phyloP scores from a whole-genome alignment of 64 coral and sea anemone genomes.

The Actinia tenebrosa region DNA sequence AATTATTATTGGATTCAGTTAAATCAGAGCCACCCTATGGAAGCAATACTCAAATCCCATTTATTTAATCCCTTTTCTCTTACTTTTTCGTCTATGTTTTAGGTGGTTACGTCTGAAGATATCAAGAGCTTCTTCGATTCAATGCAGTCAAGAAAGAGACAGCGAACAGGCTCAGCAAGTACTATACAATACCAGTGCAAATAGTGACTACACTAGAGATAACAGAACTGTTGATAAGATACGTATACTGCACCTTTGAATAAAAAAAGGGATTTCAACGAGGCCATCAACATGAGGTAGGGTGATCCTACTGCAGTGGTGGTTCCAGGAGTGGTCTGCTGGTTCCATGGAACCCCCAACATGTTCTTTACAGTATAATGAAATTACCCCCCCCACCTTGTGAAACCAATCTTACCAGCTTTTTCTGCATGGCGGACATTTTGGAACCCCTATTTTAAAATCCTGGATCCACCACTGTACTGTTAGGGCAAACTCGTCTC shows the following conservation, averaged over 20 bases:
- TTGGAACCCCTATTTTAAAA: too few relatives aligned
- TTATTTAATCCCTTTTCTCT: background rate
- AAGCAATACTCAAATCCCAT: background rate
- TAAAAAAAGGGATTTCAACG: too few relatives aligned
- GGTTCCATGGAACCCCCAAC: too few relatives aligned
- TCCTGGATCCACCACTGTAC: too few relatives aligned
- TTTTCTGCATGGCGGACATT: too few relatives aligned
- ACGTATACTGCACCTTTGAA: background rate
- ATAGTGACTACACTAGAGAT: background rate
- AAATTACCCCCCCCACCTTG: too few relatives aligned
- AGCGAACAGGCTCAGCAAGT: conserved; percentile 37
- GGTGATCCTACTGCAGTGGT: too few relatives aligned
- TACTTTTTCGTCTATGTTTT: background rate
- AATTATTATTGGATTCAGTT: background rate
- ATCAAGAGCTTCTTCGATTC: conserved; percentile 59
- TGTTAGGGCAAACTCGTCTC: too few relatives aligned
- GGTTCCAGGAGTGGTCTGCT: too few relatives aligned
- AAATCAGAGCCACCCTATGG: background rate
- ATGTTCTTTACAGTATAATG: too few relatives aligned
- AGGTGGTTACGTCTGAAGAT: conserved; percentile 58
- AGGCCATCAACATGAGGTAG: too few relatives aligned
- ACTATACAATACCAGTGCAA: conserved; percentile 45
- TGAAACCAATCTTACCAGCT: too few relatives aligned
- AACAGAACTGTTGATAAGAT: background rate
- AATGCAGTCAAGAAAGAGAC: conserved; percentile 63